Evolutionary conservation across 2,113 vertebrate species (phyloP).

Genomic region (Larimichthys polyactis): DNA sequence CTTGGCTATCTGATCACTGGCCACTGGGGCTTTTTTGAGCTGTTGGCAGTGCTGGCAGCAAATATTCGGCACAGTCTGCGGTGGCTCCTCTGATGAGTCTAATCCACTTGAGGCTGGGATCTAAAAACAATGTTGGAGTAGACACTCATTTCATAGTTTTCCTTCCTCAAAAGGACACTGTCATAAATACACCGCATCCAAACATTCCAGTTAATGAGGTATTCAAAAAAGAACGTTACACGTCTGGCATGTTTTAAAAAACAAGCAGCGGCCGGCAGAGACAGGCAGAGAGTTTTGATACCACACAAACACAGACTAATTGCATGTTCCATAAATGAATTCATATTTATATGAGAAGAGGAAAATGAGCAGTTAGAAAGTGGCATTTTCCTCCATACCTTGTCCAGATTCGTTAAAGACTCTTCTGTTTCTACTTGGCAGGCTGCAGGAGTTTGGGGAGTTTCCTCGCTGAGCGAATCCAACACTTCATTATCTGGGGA

Average conservation of each 20-base stretch:
- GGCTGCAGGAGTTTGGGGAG: constrained; percentile 55
- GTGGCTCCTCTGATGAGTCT: constrained; percentile 36
- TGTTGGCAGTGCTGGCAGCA: constrained; percentile 39
- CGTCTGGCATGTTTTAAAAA: constrained; percentile 27
- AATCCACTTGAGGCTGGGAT: constrained; percentile 50
- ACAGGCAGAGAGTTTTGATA: constrained; percentile 32
- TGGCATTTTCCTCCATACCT: constrained; percentile 57
- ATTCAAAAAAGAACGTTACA: constrained; percentile 12
- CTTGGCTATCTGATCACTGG: constrained; percentile 37
- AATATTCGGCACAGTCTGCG: constrained; percentile 31
- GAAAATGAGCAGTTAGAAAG: constrained; percentile 54
- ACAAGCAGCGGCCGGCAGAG: constrained; percentile 13
- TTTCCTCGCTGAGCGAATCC: constrained; percentile 66
- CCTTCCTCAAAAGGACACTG: not conserved
- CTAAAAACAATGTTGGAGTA: constrained; percentile 43
- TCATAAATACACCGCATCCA: constrained; percentile 13
- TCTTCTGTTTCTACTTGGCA: constrained; percentile 66
- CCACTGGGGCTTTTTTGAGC: constrained; percentile 40
- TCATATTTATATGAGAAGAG: constrained; percentile 35
- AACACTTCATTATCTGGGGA: constrained; percentile 77
- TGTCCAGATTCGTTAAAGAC: constrained; percentile 71
- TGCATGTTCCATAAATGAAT: constrained; percentile 41
- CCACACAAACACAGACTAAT: constrained; percentile 51
- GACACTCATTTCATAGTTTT: not conserved
- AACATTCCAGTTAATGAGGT: constrained; percentile 42